Base-by-base conservation (phyloP, 2,797 vertebrate species). In the Trachops cirrhosus region DNA sequence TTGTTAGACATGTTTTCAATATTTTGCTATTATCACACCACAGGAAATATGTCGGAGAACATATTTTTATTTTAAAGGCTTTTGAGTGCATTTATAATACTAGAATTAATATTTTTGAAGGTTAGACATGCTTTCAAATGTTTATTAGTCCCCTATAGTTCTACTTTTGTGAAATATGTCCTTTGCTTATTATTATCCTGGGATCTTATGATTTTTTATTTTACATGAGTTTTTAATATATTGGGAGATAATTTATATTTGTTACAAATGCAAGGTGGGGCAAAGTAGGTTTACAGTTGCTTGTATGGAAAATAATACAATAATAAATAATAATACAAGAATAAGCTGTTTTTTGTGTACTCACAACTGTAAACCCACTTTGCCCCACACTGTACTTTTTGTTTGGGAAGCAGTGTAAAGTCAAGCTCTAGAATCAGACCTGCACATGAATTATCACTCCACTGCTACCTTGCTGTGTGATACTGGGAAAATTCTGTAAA, bases 161-260 rank as follows among this genome's bases (percentile, higher is more conserved):
- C 64, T 34, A 87, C 15, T 86, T 94, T 91, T 91, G 52, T 89
- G 71, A 86, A 95, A 82, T 88, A 80, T 44, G 5, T 75, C 32
- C 16, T 91, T 95, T 94, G 48, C 19, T 95, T 95, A 71, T 84
- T 95, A 62, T 84, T 62, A 77, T 54, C 39, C 34, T 92, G 46
- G 41, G 15, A 9, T 77, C 62, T 93, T 84, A 67, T 77, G 41
- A 44, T 92, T 89, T 70, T 34, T 82, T 78, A 54, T 34, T 78
- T 64, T 87, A n/a, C 67, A 21, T 93, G 67, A 57, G 3, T 57
- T 96, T 96, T 94, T 39, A 89, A 78, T 90, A 37, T 91, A 71
- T 78, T 54, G 12, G 22, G 46, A 14, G 9, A 46, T 79, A 64
- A 48, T 71, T 54, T 11, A 52, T 93, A 41, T 96, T 79, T 94